Conservation (phyloP, 1,140 invertebrate genomes). For the Portunus trituberculatus region DNA sequence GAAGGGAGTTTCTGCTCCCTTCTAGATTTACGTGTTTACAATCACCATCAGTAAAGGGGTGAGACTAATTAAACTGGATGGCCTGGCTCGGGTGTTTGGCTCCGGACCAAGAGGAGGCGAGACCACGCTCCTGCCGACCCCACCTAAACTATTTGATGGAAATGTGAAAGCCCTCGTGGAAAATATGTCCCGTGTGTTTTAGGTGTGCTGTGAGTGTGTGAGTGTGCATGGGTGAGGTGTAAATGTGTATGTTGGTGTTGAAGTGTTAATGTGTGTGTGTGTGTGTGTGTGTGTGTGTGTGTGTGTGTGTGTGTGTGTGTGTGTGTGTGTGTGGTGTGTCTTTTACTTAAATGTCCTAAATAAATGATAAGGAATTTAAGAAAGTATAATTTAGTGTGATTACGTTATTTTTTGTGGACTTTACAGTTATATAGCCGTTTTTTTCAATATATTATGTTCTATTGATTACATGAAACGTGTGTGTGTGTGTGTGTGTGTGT, state of each 20-base stretch:
- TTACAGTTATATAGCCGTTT: no score
- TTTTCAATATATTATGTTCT: no score
- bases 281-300: not conserved
- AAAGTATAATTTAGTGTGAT: no score
- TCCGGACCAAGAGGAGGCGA: not conserved
- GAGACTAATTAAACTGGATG: constrained; percentile 23
- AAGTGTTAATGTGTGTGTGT: not conserved
- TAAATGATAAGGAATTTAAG: no score
- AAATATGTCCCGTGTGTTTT: not conserved
- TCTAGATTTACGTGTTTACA: not conserved
- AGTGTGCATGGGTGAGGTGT: not conserved
- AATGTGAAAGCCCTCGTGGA: not conserved
- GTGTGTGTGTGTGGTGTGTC: no score
- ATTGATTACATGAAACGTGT: not conserved
- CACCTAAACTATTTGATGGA: not conserved
- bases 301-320: not conserved
- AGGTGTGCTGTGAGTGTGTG: not conserved
- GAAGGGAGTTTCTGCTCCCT: not conserved
- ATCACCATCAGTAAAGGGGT: constrained; percentile 21
- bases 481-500: not conserved
- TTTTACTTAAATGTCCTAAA: no score
- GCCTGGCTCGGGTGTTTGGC: not conserved
- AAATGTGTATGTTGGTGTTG: no score
- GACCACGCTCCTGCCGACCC: not conserved
- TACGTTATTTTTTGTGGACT: no score